Base-by-base conservation (phyloP, 2,797 vertebrate species). In the Carcharodon carcharias region DNA sequence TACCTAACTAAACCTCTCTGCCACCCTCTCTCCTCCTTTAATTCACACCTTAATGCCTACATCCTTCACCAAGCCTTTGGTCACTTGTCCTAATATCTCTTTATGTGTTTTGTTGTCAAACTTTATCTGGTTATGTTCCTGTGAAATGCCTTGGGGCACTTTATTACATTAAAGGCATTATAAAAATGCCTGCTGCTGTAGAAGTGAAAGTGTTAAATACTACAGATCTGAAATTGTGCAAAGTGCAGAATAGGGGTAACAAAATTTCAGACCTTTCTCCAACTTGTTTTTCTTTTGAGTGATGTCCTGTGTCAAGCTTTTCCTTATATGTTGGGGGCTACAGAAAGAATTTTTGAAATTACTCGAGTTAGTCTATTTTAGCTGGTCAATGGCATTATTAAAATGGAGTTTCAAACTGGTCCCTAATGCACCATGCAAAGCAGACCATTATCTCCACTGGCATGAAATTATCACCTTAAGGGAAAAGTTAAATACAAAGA, bases 401-500 rank as follows among this genome's bases (percentile, higher is more conserved):
- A 93, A 67, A 45, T 45, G 40, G 61, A 93, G 16, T 65, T 93
- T 93, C 35, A 93, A 63, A 63, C 89, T 93, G 61, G 35, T 40
- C 16, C 58, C 31, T 40, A 93, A 93, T 23, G 58, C 16, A 63
- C 12, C 58, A 40, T 63, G 58, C 6, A 65, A 85, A 21, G 40
- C 21, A 85, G 40, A 85, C 45, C 40, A 85, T 50, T 67, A 93
- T 67, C 45, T 65, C 40, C 21, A 45, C 50, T 67, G 91, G 35
- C 67, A 23, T 67, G 63, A 93, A 93, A 93, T 93, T 93, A 93
- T 45, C n/a, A 93, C 63, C 63, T 93, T 40, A 26, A 93, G 91
- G 91, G 61, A 93, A 93, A 45, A 67, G 3, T 40, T 67, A 45
- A 93, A 11, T 45, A 65, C 91, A 65, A 93, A 67, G 91, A 93